phyloP scores from a whole-genome alignment of 1,140 invertebrate genomes.

The Meloidogyne floridensis region DNA sequence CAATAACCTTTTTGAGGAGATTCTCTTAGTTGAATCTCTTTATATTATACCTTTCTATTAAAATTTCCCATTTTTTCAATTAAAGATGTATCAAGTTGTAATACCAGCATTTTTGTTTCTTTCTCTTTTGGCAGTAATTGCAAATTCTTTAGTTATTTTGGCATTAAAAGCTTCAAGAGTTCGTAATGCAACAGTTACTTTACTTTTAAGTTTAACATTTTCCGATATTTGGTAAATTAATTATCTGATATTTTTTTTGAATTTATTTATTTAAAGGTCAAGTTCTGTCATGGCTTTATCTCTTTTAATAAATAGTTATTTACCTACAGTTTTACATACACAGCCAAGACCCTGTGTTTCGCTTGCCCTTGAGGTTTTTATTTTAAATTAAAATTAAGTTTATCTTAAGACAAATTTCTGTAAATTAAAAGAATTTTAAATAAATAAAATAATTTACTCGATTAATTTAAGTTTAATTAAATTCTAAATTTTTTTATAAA shows the following conservation, averaged over 20 bases:
- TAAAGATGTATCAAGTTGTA: constrained; percentile 56
- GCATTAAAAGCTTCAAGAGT: constrained; percentile 51
- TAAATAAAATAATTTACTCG: too few species aligned
- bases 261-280: constrained; percentile 31
- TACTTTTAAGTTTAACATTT: constrained; percentile 48
- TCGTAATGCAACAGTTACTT: constrained; percentile 50
- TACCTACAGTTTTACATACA: constrained; percentile 49
- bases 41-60: neutral
- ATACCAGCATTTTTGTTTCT: constrained; percentile 52
- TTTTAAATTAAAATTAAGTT: neutral
- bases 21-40: neutral
- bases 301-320: constrained; percentile 55
- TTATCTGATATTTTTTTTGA: neutral
- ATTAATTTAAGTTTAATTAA: too few species aligned
- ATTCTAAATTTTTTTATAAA: too few species aligned
- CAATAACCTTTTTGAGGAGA: too few species aligned
- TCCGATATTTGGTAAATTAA: constrained; percentile 52
- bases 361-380: constrained; percentile 41
- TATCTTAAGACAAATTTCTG: too few species aligned
- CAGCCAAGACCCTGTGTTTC: constrained; percentile 52
- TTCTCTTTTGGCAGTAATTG: constrained; percentile 46
- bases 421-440: too few species aligned
- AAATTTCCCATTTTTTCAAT: neutral
- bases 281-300: constrained; percentile 49
- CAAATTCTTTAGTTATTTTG: constrained; percentile 48